phyloP scores from a whole-genome alignment of 2,113 vertebrate genomes.

The Peucedramus taeniatus region DNA sequence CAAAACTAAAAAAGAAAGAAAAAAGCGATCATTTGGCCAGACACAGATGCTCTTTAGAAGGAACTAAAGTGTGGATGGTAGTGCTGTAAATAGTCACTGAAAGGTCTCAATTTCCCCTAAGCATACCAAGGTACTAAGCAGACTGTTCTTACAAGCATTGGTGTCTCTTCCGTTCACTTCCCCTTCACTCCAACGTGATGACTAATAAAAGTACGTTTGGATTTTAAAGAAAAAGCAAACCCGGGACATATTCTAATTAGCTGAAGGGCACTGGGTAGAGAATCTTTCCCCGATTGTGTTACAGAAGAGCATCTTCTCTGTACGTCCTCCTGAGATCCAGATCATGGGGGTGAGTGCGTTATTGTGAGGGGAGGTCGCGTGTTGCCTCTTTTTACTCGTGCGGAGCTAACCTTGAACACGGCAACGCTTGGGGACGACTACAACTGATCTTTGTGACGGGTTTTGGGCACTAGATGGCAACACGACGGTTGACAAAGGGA shows the following conservation, averaged over 20 bases:
- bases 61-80: not conserved
- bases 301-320: not conserved
- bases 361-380: not conserved
- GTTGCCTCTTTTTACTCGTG: not conserved
- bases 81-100: not conserved
- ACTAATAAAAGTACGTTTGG: not conserved
- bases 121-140: not conserved
- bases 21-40: not conserved
- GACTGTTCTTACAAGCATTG: not conserved
- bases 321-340: not conserved
- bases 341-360: accelerated
- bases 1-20: not conserved
- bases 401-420: not conserved
- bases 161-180: not conserved
- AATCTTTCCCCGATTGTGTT: not conserved
- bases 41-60: not conserved
- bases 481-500: not conserved
- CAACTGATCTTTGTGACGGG: not conserved
- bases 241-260: not conserved
- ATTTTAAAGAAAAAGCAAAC: not conserved
- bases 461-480: not conserved
- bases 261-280: not conserved
- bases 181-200: not conserved
- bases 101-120: not conserved
- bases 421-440: accelerated